Evolutionary conservation across 1,140 invertebrate species (phyloP), one percentile per base, ranked within the genome.

Genomic region (Epicauta chinensis): DNA sequence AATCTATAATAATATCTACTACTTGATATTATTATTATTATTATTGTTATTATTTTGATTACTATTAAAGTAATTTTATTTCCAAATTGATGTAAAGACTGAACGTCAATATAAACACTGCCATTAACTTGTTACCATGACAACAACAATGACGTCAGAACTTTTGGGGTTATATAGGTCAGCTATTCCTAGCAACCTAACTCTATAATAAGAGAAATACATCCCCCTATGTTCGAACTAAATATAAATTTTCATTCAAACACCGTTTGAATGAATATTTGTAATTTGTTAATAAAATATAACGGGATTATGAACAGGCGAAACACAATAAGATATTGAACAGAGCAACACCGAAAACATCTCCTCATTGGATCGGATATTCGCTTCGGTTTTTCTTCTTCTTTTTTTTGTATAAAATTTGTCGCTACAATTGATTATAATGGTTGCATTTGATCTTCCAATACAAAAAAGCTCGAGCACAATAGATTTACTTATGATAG

Each of bases 101-200:
- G 53, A 53, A 49, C 58, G 56, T 59, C 51, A 60, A 60, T 60
- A 45, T 49, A 59, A 58, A 59, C 40, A 50, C 46, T 55, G 49
- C 51, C 41, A 43, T 56, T 58, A 55, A 51, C 39, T 46, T 38
- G 91, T 89, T 60, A 53, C 52, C 60, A 61, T 59, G 58, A 45
- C 53, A 52, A 61, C 57, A 51, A 39, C 44, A 49, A 59, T 64
- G 62, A 64, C 62, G 62, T 64, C 62, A 61, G 58, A 51, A 37
- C 41, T 51, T 55, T 44, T 59, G 31, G 41, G 48, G 51, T 51
- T 62, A 64, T 64, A 56, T 64, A 64, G 62, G 62, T 64, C 62
- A 64, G 58, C 59, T 57, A 60, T 61, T 63, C 59, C 42, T 50
- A 41, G 51, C 44, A 49, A 38, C 35, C 37, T 16, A 34, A 49